Conservation (phyloP, 2,113 vertebrate species). For the Malurus cyaneus region DNA sequence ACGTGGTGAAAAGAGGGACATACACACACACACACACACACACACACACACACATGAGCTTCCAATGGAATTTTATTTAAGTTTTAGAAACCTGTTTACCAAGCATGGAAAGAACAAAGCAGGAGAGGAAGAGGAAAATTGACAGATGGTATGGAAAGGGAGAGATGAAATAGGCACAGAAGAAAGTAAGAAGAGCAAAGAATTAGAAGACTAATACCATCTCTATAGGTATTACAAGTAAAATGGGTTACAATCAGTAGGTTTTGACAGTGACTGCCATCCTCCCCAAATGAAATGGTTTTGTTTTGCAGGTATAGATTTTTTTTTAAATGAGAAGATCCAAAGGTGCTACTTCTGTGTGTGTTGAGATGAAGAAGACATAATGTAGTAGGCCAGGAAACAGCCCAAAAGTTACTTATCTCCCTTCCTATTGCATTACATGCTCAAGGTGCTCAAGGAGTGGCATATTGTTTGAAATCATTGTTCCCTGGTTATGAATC, state of each 20-base stretch:
- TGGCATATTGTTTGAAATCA: neutral
- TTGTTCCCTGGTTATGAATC: neutral
- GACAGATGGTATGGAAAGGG: neutral
- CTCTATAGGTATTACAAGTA: neutral
- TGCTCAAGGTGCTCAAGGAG: neutral
- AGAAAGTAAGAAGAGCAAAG: neutral
- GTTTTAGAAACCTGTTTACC: neutral
- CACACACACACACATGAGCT: neutral
- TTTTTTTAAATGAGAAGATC: neutral
- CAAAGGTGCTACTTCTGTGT: neutral
- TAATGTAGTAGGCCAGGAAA: neutral
- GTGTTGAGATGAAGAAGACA: neutral
- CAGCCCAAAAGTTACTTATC: neutral
- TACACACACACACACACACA: neutral
- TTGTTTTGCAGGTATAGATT: neutral
- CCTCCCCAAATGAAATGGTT: neutral
- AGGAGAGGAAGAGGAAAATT: neutral
- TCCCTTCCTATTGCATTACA: neutral
- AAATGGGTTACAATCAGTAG: neutral
- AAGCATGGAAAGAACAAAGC: neutral
- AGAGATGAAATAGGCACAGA: neutral
- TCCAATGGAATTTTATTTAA: neutral
- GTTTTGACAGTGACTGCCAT: neutral
- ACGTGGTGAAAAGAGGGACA: neutral
- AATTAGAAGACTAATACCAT: neutral